phyloP scores from a whole-genome alignment of 64 coral and sea anemone species.

The Pachyseris speciosa region DNA sequence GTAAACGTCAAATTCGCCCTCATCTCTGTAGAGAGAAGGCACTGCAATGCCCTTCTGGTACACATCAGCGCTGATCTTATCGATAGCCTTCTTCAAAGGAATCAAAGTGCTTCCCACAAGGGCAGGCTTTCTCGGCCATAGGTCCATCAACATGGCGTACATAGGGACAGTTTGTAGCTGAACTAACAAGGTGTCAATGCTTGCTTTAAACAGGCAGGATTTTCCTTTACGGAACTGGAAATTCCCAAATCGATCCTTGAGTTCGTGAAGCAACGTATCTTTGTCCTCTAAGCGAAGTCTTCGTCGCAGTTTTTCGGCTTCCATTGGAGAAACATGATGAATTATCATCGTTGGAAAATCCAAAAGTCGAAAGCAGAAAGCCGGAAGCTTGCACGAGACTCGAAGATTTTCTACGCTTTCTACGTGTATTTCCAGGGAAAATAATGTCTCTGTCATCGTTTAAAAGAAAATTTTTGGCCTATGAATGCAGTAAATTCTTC shows the following conservation, averaged over 20 bases:
- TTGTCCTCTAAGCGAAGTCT: constrained; percentile 49
- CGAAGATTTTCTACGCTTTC: constrained; percentile 72
- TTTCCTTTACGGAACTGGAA: constrained; percentile 83
- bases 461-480: too few relatives aligned
- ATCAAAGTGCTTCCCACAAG: constrained; percentile 87
- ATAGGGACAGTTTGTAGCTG: constrained; percentile 79
- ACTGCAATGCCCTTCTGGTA: constrained; percentile 70
- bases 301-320: constrained; percentile 56
- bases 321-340: constrained; percentile 65
- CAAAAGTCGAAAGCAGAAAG: constrained; percentile 87
- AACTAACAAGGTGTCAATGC: constrained; percentile 43
- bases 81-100: constrained; percentile 63
- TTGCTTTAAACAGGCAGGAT: constrained; percentile 92
- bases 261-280: constrained; percentile 38
- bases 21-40: constrained; percentile 77
- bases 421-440: constrained; percentile 93
- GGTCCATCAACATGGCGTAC: constrained; percentile 93
- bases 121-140: constrained; percentile 76
- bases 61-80: constrained; percentile 73
- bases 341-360: constrained; percentile 95
- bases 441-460: constrained; percentile 74
- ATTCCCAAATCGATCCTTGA: constrained; percentile 78
- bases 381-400: constrained; percentile 74
- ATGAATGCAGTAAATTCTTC: not conserved
- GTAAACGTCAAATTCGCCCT: constrained; percentile 77